These are phyloP conservation scores for Cirrhinus mrigala DNA, from an alignment of 2,797 vertebrate genomes.

Conservation along the genomic window DNA sequence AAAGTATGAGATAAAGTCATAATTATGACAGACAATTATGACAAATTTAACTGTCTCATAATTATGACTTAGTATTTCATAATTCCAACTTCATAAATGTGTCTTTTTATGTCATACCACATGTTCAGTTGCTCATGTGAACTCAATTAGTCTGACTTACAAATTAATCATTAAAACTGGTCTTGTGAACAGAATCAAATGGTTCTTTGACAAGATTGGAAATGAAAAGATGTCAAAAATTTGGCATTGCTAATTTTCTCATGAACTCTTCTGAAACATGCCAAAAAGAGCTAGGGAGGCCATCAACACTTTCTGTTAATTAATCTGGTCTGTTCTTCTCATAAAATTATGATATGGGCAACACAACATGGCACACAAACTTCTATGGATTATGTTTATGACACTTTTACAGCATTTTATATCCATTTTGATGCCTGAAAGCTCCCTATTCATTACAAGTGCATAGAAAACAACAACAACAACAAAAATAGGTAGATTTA, in stretches of 20 bases:
- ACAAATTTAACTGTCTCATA: background rate
- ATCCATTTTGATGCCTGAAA: background rate
- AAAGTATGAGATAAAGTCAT: background rate
- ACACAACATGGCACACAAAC: background rate
- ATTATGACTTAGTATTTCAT: background rate
- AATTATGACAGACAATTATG: background rate
- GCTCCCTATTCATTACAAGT: background rate
- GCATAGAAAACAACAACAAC: background rate
- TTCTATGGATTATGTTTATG: background rate
- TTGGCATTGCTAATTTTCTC: background rate
- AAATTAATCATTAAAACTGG: background rate
- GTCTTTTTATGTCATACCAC: background rate
- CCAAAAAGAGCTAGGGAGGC: background rate
- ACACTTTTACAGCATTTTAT: background rate
- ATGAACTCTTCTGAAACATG: background rate
- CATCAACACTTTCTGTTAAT: background rate
- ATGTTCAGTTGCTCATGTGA: background rate
- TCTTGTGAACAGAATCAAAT: background rate
- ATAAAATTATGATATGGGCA: background rate
- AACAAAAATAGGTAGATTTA: background rate
- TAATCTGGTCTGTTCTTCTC: background rate
- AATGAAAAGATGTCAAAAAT: too few species aligned
- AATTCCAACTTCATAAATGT: conserved; percentile 1
- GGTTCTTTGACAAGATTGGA: background rate
- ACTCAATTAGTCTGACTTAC: background rate